Conservation (phyloP, 2,797 vertebrate species). For the Alfaro cultratus region DNA sequence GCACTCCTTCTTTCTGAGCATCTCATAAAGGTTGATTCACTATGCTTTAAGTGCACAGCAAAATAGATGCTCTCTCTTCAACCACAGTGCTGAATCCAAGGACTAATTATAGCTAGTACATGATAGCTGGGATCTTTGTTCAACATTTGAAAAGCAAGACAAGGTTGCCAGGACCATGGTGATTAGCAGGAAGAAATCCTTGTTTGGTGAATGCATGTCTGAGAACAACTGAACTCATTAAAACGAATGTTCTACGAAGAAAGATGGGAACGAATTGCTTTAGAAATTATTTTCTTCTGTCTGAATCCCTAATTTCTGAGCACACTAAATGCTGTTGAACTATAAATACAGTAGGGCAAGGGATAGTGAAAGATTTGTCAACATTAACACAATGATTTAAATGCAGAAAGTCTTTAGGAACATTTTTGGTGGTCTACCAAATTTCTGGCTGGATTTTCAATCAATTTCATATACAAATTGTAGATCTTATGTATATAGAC, state of each 20-base stretch:
- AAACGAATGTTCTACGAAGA: neutral
- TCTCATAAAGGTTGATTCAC: constrained; percentile 10
- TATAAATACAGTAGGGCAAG: neutral
- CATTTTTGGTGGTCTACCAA: neutral
- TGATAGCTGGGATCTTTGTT: constrained; percentile 1
- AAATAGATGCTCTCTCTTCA: neutral
- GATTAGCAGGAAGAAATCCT: neutral
- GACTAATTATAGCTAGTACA: constrained; percentile 7
- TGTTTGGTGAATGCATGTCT: neutral
- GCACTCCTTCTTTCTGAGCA: neutral
- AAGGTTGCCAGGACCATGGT: neutral
- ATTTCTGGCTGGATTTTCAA: neutral
- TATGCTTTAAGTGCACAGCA: neutral
- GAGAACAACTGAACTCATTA: neutral
- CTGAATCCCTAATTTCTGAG: neutral
- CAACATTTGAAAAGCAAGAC: constrained; percentile 22
- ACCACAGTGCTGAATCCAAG: neutral
- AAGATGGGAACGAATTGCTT: neutral
- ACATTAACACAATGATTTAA: neutral
- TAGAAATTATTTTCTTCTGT: neutral
- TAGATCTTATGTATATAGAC: neutral
- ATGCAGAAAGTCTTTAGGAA: neutral
- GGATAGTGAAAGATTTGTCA: neutral
- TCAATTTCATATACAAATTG: neutral
- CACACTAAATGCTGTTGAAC: neutral